Conservation (phyloP, 2,113 vertebrate species). For the Rallus limicola region DNA sequence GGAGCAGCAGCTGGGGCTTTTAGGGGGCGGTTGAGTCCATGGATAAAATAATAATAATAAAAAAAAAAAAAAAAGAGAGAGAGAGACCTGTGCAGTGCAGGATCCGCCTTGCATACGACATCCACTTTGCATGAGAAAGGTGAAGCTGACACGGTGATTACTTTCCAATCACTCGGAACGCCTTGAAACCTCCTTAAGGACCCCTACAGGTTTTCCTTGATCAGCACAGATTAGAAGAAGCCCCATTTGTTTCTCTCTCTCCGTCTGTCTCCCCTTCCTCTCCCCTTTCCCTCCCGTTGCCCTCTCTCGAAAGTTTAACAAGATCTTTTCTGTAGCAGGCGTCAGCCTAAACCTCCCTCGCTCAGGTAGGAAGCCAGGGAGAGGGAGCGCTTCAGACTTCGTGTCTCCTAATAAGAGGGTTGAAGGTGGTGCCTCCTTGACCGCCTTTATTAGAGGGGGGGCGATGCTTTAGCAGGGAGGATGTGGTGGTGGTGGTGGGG, state of each 20-base stretch:
- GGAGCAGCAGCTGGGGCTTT: slow-evolving; percentile 39
- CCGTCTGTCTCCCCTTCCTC: slow-evolving; percentile 8
- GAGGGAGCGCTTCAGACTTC: not conserved
- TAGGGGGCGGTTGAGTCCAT: not conserved
- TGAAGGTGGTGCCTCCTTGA: slow-evolving; percentile 31
- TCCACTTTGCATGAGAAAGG: slow-evolving; percentile 93
- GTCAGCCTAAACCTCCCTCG: not conserved
- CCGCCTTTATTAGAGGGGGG: slow-evolving; percentile 8
- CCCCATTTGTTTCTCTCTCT: slow-evolving; percentile 59
- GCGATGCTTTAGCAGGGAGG: not conserved
- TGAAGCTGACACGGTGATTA: slow-evolving; percentile 90
- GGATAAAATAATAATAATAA: not conserved
- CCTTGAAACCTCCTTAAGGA: slow-evolving; percentile 77
- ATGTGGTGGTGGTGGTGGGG: not conserved
- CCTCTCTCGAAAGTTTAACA: slow-evolving; percentile 44
- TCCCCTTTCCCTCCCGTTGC: not conserved
- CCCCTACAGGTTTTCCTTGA: slow-evolving; percentile 64
- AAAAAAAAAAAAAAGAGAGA: not conserved
- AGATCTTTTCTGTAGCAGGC: not conserved
- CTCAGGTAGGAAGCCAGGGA: slow-evolving; percentile 46
- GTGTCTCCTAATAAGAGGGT: not conserved
- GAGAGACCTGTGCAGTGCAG: slow-evolving; percentile 81
- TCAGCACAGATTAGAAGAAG: slow-evolving; percentile 70
- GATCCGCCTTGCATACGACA: slow-evolving; percentile 89
- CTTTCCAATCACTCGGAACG: slow-evolving; percentile 86